Evolutionary conservation across 2,113 vertebrate genomes (phyloP).

Genomic region (Ancistrus triradiatus): DNA sequence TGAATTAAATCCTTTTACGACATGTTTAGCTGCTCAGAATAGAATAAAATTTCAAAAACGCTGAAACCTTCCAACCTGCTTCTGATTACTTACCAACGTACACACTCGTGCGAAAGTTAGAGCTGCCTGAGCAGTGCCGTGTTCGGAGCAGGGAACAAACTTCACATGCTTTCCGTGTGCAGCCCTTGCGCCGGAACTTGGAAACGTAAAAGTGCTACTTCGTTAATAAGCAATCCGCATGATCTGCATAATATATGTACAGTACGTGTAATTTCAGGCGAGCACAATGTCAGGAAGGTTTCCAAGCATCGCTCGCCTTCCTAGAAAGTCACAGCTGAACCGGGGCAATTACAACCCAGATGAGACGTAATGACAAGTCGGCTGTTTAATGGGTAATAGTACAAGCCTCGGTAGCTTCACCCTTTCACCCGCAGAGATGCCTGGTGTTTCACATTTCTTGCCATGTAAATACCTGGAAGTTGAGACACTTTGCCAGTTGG

Average conservation of each 20-base stretch:
- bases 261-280: slow-evolving; percentile 10
- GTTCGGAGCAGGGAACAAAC: too few species aligned
- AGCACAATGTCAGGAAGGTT: slow-evolving; percentile 17
- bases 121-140: too few species aligned
- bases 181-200: too few species aligned
- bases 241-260: neutral
- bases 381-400: slow-evolving; percentile 27
- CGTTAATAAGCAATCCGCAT: too few species aligned
- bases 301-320: slow-evolving; percentile 17
- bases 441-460: slow-evolving; percentile 25
- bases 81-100: neutral
- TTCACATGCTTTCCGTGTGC: too few species aligned
- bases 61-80: slow-evolving; percentile 1
- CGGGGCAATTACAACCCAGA: slow-evolving; percentile 30
- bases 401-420: slow-evolving; percentile 3
- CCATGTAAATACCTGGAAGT: slow-evolving; percentile 16
- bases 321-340: slow-evolving; percentile 20
- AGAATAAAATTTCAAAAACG: too few species aligned
- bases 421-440: neutral
- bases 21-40: too few species aligned
- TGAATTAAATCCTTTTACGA: slow-evolving; percentile 2
- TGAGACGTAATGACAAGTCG: slow-evolving; percentile 9
- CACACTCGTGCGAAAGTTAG: too few species aligned
- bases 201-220: too few species aligned
- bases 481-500: too few species aligned